A percentile compares a stretch with the other conserved stretches of the same genome.
These are phyloP conservation scores for Forbesichthys papilliferus DNA, from an alignment of 2,113 vertebrate genomes.

Conservation along the genomic window DNA sequence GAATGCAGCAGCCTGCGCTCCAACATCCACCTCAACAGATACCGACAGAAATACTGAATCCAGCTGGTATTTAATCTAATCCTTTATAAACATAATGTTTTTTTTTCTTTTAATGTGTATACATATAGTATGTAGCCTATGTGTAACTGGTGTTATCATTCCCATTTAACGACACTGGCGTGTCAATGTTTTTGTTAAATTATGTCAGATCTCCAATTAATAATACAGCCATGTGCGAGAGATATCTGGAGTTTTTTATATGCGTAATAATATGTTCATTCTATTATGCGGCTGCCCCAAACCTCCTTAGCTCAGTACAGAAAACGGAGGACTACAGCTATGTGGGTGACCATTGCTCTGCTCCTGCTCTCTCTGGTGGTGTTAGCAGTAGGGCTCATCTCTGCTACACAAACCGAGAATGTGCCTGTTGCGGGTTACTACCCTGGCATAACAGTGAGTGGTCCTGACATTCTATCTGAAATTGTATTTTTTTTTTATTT, in stretches of 20 bases:
- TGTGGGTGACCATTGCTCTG: conserved; percentile 84
- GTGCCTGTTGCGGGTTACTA: conserved; percentile 91
- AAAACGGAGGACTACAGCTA: conserved; percentile 82
- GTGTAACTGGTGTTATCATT: too few species aligned
- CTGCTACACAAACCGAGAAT: conserved; percentile 89
- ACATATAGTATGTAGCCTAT: not conserved
- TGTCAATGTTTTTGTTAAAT: not conserved
- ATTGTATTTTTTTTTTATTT: not conserved
- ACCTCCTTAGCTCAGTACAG: conserved; percentile 74
- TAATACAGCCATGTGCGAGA: too few species aligned
- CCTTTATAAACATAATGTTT: not conserved
- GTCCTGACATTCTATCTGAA: not conserved
- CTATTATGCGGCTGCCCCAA: not conserved
- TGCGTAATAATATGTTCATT: too few species aligned
- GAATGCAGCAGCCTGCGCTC: conserved; percentile 68
- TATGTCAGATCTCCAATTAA: too few species aligned
- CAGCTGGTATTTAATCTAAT: conserved; percentile 53
- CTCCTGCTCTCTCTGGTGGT: conserved; percentile 83
- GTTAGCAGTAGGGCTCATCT: conserved; percentile 84
- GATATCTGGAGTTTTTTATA: too few species aligned
- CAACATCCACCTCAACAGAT: conserved; percentile 42
- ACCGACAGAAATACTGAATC: conserved; percentile 39
- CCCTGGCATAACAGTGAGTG: conserved; percentile 91
- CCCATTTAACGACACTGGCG: too few species aligned
- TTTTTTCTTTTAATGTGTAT: not conserved